Conservation (phyloP, 2,888 invertebrate genomes). For the Epiperipatus broadwayi region DNA sequence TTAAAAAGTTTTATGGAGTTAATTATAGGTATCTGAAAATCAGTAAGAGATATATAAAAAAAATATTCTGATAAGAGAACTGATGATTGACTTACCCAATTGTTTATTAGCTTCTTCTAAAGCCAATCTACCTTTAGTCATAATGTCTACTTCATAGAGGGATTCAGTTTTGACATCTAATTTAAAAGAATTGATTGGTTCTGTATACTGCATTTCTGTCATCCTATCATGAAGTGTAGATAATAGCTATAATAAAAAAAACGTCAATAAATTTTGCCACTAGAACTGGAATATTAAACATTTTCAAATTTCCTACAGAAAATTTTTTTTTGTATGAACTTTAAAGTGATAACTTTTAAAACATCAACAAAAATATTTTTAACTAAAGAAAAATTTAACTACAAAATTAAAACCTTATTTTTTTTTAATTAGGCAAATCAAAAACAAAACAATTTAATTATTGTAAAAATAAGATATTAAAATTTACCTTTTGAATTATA, state of each 20-base stretch:
- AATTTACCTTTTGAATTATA: neutral
- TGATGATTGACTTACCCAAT: slow-evolving; percentile 36
- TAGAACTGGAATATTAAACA: too few relatives aligned
- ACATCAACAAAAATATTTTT: too few relatives aligned
- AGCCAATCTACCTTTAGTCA: slow-evolving; percentile 52
- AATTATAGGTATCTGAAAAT: slow-evolving; percentile 14
- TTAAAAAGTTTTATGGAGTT: slow-evolving; percentile 15
- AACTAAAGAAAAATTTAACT: too few relatives aligned
- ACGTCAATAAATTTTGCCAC: too few relatives aligned
- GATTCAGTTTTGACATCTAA: slow-evolving; percentile 39
- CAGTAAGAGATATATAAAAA: slow-evolving; percentile 13
- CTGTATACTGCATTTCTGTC: slow-evolving; percentile 71
- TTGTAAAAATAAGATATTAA: too few relatives aligned
- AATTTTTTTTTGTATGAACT: too few relatives aligned
- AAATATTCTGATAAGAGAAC: neutral
- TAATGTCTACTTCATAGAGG: slow-evolving; percentile 66
- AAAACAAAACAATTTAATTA: too few relatives aligned
- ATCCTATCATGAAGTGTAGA: slow-evolving; percentile 64
- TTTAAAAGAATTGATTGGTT: slow-evolving; percentile 38
- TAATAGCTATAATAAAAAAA: too few relatives aligned
- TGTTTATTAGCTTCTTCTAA: slow-evolving; percentile 57
- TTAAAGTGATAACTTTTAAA: too few relatives aligned
- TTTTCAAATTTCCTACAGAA: too few relatives aligned
- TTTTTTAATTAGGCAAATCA: too few relatives aligned
- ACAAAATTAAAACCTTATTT: too few relatives aligned